Evolutionary conservation across 2,113 vertebrate genomes (phyloP).

Genomic region (Lipophrys pholis): DNA sequence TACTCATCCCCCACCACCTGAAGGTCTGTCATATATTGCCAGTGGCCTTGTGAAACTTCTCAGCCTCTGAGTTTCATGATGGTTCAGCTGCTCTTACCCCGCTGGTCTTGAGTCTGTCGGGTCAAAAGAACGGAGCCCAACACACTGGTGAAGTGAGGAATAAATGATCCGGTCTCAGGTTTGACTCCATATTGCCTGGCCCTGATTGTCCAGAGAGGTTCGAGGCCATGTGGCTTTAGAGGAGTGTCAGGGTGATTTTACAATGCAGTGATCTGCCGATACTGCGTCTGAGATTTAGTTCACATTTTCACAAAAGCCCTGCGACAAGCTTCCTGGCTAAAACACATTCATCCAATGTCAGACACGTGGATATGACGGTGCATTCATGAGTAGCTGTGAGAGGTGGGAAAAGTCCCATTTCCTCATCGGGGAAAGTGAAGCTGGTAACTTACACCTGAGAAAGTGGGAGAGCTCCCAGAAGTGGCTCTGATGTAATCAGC

Average conservation of each 20-base stretch:
- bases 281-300: too few species aligned
- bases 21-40: conserved; percentile 53
- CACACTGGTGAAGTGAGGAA: neutral
- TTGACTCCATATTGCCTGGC: neutral
- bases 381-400: too few species aligned
- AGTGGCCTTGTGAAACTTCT: conserved; percentile 52
- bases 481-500: too few species aligned
- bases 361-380: too few species aligned
- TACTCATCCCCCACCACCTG: conserved; percentile 46
- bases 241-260: neutral
- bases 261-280: neutral
- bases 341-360: neutral
- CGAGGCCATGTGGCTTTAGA: neutral
- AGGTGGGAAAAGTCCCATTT: too few species aligned
- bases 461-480: too few species aligned
- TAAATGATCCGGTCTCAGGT: neutral
- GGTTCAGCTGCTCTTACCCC: conserved; percentile 2
- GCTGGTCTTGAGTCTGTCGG: conserved; percentile 1
- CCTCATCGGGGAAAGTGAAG: too few species aligned
- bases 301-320: neutral
- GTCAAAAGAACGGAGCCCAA: neutral
- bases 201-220: neutral
- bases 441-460: too few species aligned
- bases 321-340: too few species aligned
- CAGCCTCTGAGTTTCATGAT: conserved; percentile 25